Conservation (phyloP, 2,888 invertebrate genomes). For the Amphipyra berbera region DNA sequence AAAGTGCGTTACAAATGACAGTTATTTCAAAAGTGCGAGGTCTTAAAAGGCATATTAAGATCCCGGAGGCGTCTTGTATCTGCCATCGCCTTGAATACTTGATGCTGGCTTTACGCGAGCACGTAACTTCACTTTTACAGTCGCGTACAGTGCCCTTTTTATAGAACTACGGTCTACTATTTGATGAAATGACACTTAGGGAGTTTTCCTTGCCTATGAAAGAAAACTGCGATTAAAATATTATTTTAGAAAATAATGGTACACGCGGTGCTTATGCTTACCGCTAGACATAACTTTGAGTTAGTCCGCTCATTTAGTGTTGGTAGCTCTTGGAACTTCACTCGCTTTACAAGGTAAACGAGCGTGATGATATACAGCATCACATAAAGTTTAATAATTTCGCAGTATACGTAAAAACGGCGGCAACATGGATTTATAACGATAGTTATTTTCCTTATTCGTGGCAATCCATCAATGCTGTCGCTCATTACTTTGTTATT, state of each 20-base stretch:
- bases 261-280: not conserved
- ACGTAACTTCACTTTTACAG: slow-evolving; percentile 53
- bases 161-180: slow-evolving; percentile 40
- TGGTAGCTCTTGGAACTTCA: slow-evolving; percentile 1
- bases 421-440: slow-evolving; percentile 11
- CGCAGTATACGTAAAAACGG: slow-evolving; percentile 1
- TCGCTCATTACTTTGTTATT: slow-evolving; percentile 37
- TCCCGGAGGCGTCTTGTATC: slow-evolving; percentile 50
- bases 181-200: slow-evolving; percentile 40
- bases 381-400: slow-evolving; percentile 20
- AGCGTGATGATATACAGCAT: slow-evolving; percentile 8
- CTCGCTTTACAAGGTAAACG: slow-evolving; percentile 3
- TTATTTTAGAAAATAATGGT: slow-evolving; percentile 11
- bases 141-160: slow-evolving; percentile 35
- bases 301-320: slow-evolving; percentile 13
- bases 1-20: slow-evolving; percentile 47
- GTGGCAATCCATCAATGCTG: slow-evolving; percentile 29
- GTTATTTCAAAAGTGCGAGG: slow-evolving; percentile 56
- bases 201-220: slow-evolving; percentile 26
- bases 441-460: slow-evolving; percentile 32
- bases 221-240: slow-evolving; percentile 16
- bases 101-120: slow-evolving; percentile 54
- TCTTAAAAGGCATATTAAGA: slow-evolving; percentile 44
- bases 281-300: slow-evolving; percentile 3
- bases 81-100: slow-evolving; percentile 64